Evolutionary conservation across 2,888 invertebrate genomes (phyloP).

Genomic region (Trichopria drosophilae): DNA sequence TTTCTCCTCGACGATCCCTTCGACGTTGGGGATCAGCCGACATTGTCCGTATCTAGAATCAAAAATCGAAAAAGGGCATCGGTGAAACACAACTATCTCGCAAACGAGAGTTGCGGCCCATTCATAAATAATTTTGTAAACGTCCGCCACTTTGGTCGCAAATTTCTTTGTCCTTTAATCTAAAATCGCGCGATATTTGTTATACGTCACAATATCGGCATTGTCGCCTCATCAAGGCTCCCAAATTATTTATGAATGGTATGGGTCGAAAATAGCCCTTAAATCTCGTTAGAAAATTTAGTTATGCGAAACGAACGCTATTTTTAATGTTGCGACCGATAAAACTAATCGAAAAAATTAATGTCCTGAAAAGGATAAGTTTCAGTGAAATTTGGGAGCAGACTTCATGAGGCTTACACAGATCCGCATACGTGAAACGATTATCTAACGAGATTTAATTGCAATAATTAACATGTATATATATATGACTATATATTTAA

Average conservation of each 20-base stretch:
- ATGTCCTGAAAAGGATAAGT: constrained; percentile 4
- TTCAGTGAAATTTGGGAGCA: constrained; percentile 54
- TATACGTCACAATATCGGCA: constrained; percentile 4
- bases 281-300: constrained; percentile 56
- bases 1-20: too few species aligned
- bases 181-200: constrained; percentile 1
- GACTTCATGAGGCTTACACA: constrained; percentile 56
- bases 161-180: too few species aligned
- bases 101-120: constrained; percentile 33
- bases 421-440: constrained; percentile 15
- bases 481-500: not conserved
- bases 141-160: not conserved
- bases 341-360: constrained; percentile 13
- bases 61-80: constrained; percentile 44
- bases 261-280: constrained; percentile 46
- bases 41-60: constrained; percentile 53
- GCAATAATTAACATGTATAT: constrained; percentile 37
- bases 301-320: not conserved
- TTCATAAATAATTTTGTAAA: constrained; percentile 48
- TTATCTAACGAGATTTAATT: constrained; percentile 59
- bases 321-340: not conserved
- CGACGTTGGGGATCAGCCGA: too few species aligned
- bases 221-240: constrained; percentile 56
- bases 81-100: constrained; percentile 31
- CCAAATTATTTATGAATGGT: constrained; percentile 58